Percentiles rank a stretch among this genome's conserved stretches.
Conservation (phyloP, 2,113 vertebrate species). For the Cygnus atratus region DNA sequence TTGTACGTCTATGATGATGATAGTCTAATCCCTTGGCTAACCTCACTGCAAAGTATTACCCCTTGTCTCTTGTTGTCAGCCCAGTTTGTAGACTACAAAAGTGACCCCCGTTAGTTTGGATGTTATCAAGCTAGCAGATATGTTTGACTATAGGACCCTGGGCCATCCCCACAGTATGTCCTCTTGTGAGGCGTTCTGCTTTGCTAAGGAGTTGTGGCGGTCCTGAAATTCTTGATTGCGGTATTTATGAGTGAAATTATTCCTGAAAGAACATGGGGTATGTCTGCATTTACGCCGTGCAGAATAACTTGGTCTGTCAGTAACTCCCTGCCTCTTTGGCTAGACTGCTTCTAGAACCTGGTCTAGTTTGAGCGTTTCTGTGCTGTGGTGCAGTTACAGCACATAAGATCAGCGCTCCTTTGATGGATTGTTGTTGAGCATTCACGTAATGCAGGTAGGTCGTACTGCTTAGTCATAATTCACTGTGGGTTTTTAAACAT, state of each 20-base stretch:
- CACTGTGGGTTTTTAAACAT: background rate
- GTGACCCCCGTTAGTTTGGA: background rate
- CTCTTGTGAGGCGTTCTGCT: background rate
- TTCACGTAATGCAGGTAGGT: background rate
- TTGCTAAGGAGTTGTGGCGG: background rate
- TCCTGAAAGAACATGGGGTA: fast-evolving
- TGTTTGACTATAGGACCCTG: background rate
- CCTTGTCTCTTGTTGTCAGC: background rate
- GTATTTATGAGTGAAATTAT: background rate
- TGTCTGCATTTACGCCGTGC: background rate
- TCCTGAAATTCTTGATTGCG: background rate
- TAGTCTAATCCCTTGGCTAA: background rate
- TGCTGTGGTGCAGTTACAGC: background rate
- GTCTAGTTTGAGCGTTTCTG: background rate
- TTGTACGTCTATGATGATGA: background rate
- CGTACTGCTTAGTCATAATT: background rate
- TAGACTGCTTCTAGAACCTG: background rate
- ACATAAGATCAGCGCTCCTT: background rate
- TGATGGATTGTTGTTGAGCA: background rate
- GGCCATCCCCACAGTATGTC: background rate
- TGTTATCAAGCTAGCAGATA: background rate
- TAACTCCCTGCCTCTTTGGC: background rate
- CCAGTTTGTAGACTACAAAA: background rate
- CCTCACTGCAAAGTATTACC: background rate
- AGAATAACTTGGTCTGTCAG: background rate